Percentiles rank a stretch among this genome's conserved stretches.
These are phyloP conservation scores for Heliconius erato DNA, from an alignment of 2,888 invertebrate genomes.

Conservation along the genomic window DNA sequence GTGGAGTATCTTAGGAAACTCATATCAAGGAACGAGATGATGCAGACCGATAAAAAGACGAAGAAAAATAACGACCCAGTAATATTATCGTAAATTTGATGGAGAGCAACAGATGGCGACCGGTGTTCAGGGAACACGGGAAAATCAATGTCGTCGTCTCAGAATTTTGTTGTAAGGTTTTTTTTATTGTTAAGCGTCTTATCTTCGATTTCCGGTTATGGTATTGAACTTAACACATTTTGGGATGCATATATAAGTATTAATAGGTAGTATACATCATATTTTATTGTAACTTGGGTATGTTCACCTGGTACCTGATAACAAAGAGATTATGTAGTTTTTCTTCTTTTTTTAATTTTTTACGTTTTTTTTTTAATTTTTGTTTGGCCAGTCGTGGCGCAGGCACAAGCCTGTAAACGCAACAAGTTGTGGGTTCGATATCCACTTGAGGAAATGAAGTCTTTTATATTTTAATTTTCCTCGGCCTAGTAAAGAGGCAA, in stretches of 20 bases:
- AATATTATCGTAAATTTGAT: slow-evolving; percentile 84
- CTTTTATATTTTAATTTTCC: too few species aligned
- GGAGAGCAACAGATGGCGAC: slow-evolving; percentile 85
- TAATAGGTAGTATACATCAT: background rate
- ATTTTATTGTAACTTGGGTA: background rate
- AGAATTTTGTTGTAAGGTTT: slow-evolving; percentile 68
- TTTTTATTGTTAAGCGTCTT: slow-evolving; percentile 68
- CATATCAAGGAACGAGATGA: slow-evolving; percentile 69
- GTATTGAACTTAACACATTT: slow-evolving; percentile 19
- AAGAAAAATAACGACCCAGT: slow-evolving; percentile 83
- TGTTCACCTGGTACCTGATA: too few species aligned
- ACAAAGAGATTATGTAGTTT: too few species aligned
- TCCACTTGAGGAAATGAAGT: too few species aligned
- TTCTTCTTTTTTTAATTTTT: too few species aligned
- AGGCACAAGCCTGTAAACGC: too few species aligned
- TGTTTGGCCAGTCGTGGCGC: too few species aligned
- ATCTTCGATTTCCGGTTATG: slow-evolving; percentile 52
- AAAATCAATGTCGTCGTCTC: slow-evolving; percentile 83
- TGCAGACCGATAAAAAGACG: slow-evolving; percentile 77
- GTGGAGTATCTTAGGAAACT: slow-evolving; percentile 67
- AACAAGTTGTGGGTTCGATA: too few species aligned
- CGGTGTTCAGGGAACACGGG: slow-evolving; percentile 77
- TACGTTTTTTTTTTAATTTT: too few species aligned
- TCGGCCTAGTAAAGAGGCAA: too few species aligned
- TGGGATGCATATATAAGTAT: background rate